Evolutionary conservation across 2,113 vertebrate genomes (phyloP).

Genomic region (Sinocyclocheilus maitianheensis): DNA sequence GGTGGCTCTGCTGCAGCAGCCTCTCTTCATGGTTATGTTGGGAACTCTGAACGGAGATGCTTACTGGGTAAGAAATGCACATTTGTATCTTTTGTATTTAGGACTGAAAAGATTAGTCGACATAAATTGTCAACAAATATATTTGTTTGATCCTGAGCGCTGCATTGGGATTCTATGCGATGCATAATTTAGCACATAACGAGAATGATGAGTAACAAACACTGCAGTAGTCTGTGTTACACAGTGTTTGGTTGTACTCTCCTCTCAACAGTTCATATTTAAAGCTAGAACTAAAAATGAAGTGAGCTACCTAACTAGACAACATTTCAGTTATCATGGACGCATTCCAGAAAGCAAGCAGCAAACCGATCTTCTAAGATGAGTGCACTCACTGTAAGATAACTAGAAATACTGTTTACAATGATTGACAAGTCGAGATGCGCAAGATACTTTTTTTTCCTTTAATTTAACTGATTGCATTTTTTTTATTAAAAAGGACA

Average conservation of each 20-base stretch:
- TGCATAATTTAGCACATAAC: too few relatives aligned
- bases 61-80: constrained; percentile 79
- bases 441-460: not conserved
- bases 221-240: too few relatives aligned
- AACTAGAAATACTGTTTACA: not conserved
- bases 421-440: too few relatives aligned
- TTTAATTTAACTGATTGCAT: too few relatives aligned
- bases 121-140: too few relatives aligned
- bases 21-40: constrained; percentile 84
- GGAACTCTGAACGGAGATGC: constrained; percentile 78
- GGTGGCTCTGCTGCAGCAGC: constrained; percentile 86
- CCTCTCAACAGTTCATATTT: not conserved
- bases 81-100: not conserved
- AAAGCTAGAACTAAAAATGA: not conserved
- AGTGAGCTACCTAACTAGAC: not conserved
- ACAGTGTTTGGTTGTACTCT: not conserved
- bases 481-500: too few relatives aligned
- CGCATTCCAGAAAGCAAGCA: not conserved
- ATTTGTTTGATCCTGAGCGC: too few relatives aligned
- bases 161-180: too few relatives aligned
- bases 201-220: too few relatives aligned
- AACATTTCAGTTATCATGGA: not conserved
- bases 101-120: too few relatives aligned
- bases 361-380: not conserved
- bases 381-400: not conserved